Evolutionary conservation across 2,797 vertebrate genomes (phyloP), one percentile per base, ranked within the genome.

Genomic region (Eurystomus glaucurus): DNA sequence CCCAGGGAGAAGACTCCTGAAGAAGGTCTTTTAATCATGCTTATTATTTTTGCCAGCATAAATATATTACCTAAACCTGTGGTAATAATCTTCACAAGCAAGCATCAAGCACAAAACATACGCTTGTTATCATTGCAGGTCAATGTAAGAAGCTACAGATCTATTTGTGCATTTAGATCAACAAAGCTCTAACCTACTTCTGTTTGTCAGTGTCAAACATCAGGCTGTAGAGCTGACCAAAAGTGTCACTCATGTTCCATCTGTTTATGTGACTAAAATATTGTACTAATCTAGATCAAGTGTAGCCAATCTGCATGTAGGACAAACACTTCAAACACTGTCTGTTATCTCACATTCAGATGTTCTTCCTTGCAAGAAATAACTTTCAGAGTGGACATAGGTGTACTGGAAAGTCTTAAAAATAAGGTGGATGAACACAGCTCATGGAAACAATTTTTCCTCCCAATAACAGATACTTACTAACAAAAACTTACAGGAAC

Each of bases 1-100:
- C 71, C 58, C 48, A 85, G 12, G 46, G 33, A 77, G 41, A 94
- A 93, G 46, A 31, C 18, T 61, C 57, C 14, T 43, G 50, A 81
- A 94, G 41, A 18, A 85, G 79, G 15, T 33, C 37, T 91, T 88
- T 82, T 84, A 96, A 93, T 95, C n/a, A 76, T 29, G 14, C 91
- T 69, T 82, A 55, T 57, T 96, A 71, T 64, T 95, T 95, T 86
- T 81, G 20, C 68, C 68, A 97, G 41, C 7, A 4, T 69, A 64
- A 92, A 91, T 57, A 15, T 22, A 61, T 87, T 54, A 57, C 61
- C 48, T 72, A 62, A 90, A 87, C 9, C 55, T 52, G 23, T 11
- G 14, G 10, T n/a, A 82, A 78, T 35, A 23, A 82, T 57, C 64
- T 54, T 77, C 62, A 45, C 41, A 74, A 82, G 48, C 28, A 92